Evolutionary conservation across 2,797 vertebrate species (phyloP).

Genomic region (Aulostomus chinensis): DNA sequence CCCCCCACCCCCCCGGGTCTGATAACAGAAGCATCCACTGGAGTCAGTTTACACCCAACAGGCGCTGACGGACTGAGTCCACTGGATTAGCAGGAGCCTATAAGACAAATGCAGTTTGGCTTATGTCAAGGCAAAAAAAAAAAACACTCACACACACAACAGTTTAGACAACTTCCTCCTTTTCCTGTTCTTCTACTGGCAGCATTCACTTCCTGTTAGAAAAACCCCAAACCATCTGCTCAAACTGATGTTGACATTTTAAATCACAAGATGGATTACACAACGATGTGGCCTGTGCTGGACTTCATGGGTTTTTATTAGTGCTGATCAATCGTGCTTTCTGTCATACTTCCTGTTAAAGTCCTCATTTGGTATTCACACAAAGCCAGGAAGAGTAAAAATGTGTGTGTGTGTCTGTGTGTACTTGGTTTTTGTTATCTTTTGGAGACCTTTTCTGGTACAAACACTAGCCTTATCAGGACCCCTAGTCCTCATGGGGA

Average conservation of each 20-base stretch:
- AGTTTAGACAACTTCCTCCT: slow-evolving; percentile 15
- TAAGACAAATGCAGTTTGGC: not conserved
- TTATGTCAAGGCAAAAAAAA: not conserved
- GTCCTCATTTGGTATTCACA: not conserved
- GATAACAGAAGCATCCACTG: slow-evolving; percentile 9
- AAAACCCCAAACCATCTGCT: too few relatives aligned
- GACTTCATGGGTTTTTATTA: too few relatives aligned
- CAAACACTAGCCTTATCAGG: too few relatives aligned
- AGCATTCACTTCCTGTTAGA: too few relatives aligned
- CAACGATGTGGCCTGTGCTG: not conserved
- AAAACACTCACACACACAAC: too few relatives aligned
- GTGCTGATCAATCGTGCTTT: too few relatives aligned
- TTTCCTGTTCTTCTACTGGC: too few relatives aligned
- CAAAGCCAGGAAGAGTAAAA: too few relatives aligned
- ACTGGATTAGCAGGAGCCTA: slow-evolving; percentile 1
- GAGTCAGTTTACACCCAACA: slow-evolving; percentile 28
- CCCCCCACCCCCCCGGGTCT: not conserved
- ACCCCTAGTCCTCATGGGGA: too few relatives aligned
- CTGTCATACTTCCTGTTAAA: too few relatives aligned
- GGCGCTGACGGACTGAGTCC: not conserved
- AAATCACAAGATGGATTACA: slow-evolving; percentile 29
- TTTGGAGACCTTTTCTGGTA: too few relatives aligned
- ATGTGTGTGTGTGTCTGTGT: not conserved
- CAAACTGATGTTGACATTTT: slow-evolving; percentile 8
- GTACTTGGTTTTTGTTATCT: too few relatives aligned